Evolutionary conservation across 2,888 invertebrate genomes (phyloP), one percentile per base, ranked within the genome.

Genomic region (Pogonocherus hispidulus): DNA sequence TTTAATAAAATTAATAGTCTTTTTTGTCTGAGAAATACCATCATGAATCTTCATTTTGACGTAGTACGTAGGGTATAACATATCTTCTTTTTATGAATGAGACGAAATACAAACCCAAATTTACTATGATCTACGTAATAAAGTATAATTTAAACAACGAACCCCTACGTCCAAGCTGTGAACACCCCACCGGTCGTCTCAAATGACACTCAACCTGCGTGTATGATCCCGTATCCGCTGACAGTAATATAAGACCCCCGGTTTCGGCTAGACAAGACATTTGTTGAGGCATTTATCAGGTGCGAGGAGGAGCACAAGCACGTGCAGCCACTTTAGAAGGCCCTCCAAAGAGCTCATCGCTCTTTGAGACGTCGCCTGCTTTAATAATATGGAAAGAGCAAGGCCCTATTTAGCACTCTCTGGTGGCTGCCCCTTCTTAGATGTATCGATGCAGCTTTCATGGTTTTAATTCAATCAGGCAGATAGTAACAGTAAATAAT

Each of bases 211-310:
- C 23, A 22, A 51, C 19, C 47, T 35, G 19, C 16, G 19, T 23
- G n/a, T 32, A 62, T 49, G 37, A 51, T 49, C 62, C 62, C 27
- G 22, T 62, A 62, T 62, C 51, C 46, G 62, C 49, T 41, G 63
- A 54, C 54, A 54, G 63, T 63, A 63, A 63, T 54, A 63, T 44
- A 54, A 63, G 51, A 44, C 63, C 27, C 46, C 32, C 18, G 23
- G 47, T 54, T 51, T 19, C 47, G 51, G 54, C 63, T 55, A 55
- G 55, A 55, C 56, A 57, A 16, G 63, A 56, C 66, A 69, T 71
- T 71, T 66, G 68, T 66, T 71, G 71, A 64, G 63, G 67, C 71
- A 57, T 69, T 71, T 71, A 69, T 69, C 66, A 69, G 71, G 69
- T 69, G 69, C 57, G 52, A 63, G 68, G 47, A 44, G 41, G 35